Base-by-base conservation (phyloP, 2,797 vertebrate genomes). In the Petrocephalus schoutedeni region DNA sequence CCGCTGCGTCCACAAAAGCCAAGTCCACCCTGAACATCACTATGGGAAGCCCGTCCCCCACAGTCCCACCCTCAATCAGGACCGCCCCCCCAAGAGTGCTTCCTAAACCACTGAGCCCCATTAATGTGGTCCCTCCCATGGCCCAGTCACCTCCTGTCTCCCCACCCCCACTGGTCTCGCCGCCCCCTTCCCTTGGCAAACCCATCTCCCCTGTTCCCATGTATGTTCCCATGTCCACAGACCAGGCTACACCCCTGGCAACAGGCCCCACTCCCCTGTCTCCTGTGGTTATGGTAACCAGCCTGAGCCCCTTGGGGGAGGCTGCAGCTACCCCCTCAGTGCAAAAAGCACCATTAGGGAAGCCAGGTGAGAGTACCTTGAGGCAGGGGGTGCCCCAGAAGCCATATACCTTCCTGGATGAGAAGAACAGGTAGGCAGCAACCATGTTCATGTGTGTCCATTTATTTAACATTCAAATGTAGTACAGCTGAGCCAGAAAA, bases 341-440 rank as follows among this genome's bases (percentile, higher is more conserved):
- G 41, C 94, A 94, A 64, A 94, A 93, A 89, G 95, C 94, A 0
- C 95, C 96, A 0, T 36, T 94, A 88, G 94, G 93, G 10, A 95
- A 93, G 83, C 86, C 93, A 45, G 93, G 95, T 84, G 96, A 97
- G 61, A 95, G 95, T 0, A 92, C 95, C 0, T 93, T 99, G 85
- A 96, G 97, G 45, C 98, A 98, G 91, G 98, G 98, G 0, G 95
- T 97, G 14, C 98, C 98, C 53, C 98, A 99, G 94, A 99, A 99
- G 91, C 98, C 98, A 0, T 99, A 99, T 89, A 99, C 98, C 10
- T 99, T 99, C 91, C 95, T 99, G 96, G 98, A 99, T 0, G 98
- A 99, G 93, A 99, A 98, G 92, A 97, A 97, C 84, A 98, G 98
- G 98, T 98, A 93, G 96, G 95, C 28, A 36, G 54, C 86, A 64